phyloP scores from a whole-genome alignment of 2,888 invertebrate species.

The Boloria selene region DNA sequence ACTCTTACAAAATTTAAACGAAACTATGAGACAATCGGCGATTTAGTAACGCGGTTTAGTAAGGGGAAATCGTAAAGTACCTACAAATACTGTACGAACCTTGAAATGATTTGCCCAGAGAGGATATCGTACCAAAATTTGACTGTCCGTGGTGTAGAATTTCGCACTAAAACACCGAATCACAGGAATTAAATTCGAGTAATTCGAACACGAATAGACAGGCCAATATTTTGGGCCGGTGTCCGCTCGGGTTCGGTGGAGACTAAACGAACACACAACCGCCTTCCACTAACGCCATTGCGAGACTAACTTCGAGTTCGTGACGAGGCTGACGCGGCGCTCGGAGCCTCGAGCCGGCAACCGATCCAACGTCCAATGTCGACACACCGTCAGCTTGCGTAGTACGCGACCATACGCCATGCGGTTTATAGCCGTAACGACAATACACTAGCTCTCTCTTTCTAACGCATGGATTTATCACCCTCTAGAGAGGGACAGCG shows the following conservation, averaged over 20 bases:
- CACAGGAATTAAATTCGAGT: slow-evolving; percentile 72
- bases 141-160: slow-evolving; percentile 77
- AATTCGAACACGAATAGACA: slow-evolving; percentile 78
- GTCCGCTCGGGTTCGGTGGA: slow-evolving; percentile 80
- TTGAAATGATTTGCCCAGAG: slow-evolving; percentile 81
- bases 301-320: slow-evolving; percentile 66
- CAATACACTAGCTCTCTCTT: slow-evolving; percentile 54
- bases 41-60: slow-evolving; percentile 69
- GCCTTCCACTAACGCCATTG: slow-evolving; percentile 78
- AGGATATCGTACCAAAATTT: slow-evolving; percentile 83
- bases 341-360: slow-evolving; percentile 75
- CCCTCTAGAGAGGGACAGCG: slow-evolving; percentile 55
- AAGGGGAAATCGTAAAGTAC: slow-evolving; percentile 72
- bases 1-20: slow-evolving; percentile 69
- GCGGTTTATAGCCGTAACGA: slow-evolving; percentile 54
- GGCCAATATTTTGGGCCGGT: slow-evolving; percentile 83
- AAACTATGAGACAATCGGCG: slow-evolving; percentile 61
- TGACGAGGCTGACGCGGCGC: slow-evolving; percentile 52
- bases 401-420: slow-evolving; percentile 77
- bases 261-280: slow-evolving; percentile 78
- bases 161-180: slow-evolving; percentile 68
- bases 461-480: slow-evolving; percentile 46
- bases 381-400: slow-evolving; percentile 81
- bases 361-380: slow-evolving; percentile 81
- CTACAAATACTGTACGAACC: slow-evolving; percentile 77